Base-by-base conservation (phyloP, 2,113 vertebrate species). In the Pomatorhinus ruficollis region DNA sequence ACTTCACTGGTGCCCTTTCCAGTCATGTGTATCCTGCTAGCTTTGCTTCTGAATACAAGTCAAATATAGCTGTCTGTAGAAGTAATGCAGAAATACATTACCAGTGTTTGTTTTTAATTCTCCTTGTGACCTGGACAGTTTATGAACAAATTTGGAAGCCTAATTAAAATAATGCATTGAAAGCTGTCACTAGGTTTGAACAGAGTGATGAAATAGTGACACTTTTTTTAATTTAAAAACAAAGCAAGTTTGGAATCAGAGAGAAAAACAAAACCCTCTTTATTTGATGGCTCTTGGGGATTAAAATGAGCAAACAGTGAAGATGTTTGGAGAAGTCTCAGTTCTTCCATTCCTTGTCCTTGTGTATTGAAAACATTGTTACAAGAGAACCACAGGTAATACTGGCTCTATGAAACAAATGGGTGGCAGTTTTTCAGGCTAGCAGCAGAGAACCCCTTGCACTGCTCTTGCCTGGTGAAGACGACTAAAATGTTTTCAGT, bases 31-130 rank as follows among this genome's bases (percentile, higher is more conserved):
- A 68, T 93, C 69, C 69, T 39, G 56, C 53, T 64, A 52, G 28
- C 70, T 94, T 66, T 93, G 28, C 75, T 86, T 93, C 88, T 92
- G 63, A 37, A 54, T 77, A 57, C 66, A 94, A 93, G 63, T 93
- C 82, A 95, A 61, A 93, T 35, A 91, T 6, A 89, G 27, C 49
- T 53, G 44, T 75, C 49, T 70, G 82, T 37, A 69, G 57, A 88
- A 92, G 37, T 52, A 72, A 69, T 21, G 71, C 16, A 85, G 85
- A 90, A 90, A 97, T 61, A 77, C 57, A 65, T 90, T 90, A 72
- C 11, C 53, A 50, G 37, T 92, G 54, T 96, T 95, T 93, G 90
- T 1, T 83, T 95, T 96, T 88, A 93, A 94, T 92, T 95, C 63
- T 88, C 54, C 50, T 56, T 82, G 56, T 78, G 90, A 82, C 69